Conservation (phyloP, 2,113 vertebrate species). For the Pampusana beccarii region DNA sequence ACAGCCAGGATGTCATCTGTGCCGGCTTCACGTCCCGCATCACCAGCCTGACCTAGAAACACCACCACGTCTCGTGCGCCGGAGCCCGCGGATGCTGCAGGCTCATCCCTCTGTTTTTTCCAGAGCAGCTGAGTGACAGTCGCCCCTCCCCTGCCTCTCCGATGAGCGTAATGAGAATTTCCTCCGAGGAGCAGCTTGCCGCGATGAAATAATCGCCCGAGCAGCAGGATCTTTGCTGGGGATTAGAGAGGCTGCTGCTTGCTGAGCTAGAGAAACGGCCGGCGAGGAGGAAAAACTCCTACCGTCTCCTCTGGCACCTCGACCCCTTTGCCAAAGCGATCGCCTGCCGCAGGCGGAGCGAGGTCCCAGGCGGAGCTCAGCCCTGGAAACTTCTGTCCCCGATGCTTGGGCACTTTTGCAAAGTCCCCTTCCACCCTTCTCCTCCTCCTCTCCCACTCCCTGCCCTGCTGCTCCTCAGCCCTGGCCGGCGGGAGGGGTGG, state of each 20-base stretch:
- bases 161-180: slow-evolving; percentile 60
- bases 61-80: slow-evolving; percentile 7
- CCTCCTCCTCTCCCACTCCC: not conserved
- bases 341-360: not conserved
- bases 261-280: slow-evolving; percentile 52
- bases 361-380: not conserved
- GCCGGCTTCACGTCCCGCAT: slow-evolving; percentile 27
- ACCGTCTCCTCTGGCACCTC: not conserved
- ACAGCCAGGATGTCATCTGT: slow-evolving; percentile 37
- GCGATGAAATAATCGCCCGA: slow-evolving; percentile 65
- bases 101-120: slow-evolving; percentile 66
- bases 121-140: slow-evolving; percentile 55
- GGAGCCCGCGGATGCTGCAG: slow-evolving; percentile 53
- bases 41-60: slow-evolving; percentile 70
- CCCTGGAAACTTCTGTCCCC: slow-evolving; percentile 20
- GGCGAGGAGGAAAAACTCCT: not conserved
- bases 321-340: not conserved
- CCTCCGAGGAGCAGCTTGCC: slow-evolving; percentile 62
- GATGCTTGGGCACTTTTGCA: not conserved
- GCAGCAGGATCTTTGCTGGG: slow-evolving; percentile 50
- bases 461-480: not conserved
- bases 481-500: not conserved
- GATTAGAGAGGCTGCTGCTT: slow-evolving; percentile 55
- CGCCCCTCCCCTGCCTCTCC: slow-evolving; percentile 55
- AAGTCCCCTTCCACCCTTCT: not conserved